Percentiles rank a stretch among this genome's conserved stretches.
Conservation (phyloP, 2,888 invertebrate species). For the Autographa gamma region DNA sequence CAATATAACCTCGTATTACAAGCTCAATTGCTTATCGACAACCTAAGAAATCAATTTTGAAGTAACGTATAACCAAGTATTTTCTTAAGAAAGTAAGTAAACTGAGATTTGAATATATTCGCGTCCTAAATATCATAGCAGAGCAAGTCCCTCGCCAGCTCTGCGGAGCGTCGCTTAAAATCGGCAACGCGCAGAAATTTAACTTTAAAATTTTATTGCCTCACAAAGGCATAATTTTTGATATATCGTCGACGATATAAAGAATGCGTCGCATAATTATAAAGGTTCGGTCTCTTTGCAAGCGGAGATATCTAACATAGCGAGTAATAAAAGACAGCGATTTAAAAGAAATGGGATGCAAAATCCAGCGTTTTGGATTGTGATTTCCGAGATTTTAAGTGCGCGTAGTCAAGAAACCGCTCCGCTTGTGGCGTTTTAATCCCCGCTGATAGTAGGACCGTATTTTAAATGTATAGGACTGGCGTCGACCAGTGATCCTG, state of each 20-base stretch:
- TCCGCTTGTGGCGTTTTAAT: conserved; percentile 9
- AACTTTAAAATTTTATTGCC: conserved; percentile 81
- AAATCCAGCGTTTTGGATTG: conserved; percentile 2
- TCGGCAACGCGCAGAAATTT: conserved; percentile 65
- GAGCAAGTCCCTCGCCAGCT: conserved; percentile 24
- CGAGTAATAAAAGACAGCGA: too few species aligned
- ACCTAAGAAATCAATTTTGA: neutral
- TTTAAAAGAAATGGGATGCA: neutral
- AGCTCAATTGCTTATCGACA: neutral
- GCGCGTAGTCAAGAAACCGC: conserved; percentile 14
- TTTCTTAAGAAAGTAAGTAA: neutral
- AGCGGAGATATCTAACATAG: conserved; percentile 25
- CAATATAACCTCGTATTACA: too few species aligned
- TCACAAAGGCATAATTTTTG: conserved; percentile 73
- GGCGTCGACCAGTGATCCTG: conserved; percentile 32
- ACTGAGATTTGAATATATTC: conserved; percentile 29
- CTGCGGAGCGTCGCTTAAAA: conserved; percentile 38
- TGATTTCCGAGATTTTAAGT: neutral
- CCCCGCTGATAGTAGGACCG: conserved; percentile 24
- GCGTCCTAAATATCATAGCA: conserved; percentile 29
- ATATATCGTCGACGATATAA: conserved; percentile 65
- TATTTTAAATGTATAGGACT: conserved; percentile 19
- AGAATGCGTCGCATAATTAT: conserved; percentile 62
- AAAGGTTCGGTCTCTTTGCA: conserved; percentile 35
- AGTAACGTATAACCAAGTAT: neutral